Base-by-base conservation (phyloP, 2,888 invertebrate genomes). In the Scaptomyza caliginosa region DNA sequence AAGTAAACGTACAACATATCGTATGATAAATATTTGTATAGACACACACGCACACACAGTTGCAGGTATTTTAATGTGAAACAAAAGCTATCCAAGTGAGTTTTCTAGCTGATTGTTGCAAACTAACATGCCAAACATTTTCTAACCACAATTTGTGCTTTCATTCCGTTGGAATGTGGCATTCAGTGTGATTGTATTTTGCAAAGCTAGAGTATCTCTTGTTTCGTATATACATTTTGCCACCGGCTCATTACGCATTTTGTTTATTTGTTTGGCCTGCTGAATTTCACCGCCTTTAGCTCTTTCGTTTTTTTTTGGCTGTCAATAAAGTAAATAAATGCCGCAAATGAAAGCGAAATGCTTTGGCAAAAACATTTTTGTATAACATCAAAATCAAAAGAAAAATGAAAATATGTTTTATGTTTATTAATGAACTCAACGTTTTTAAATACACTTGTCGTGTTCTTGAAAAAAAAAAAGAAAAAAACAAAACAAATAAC, bases 351-450 rank as follows among this genome's bases (percentile, higher is more conserved):
- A 60, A n/a, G 8, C 17, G 8, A 50, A 50, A 40, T n/a, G 17
- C 10, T 10, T 10, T 16, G 13, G 19, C 28, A 48, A 65, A 30
- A 32, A 26, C 48, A 70, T 52, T 50, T 19, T 23, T 28, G 26
- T 48, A 50, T 48, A 62, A 79, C 49, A 59, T 57, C 45, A 56
- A 62, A 57, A 56, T n/a, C n/a, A n/a, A n/a, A n/a, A n/a, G n/a
- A n/a, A n/a, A n/a, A n/a, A n/a, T n/a, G n/a, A n/a, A 13, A 78
- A 38, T 38, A 65, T 60, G 48, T 67, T 74, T 70, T 70, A 67
- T 80, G 43, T 59, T 66, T 43, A 51, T 74, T 65, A 70, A 70
- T 77, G 51, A 74, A 74, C 57, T 66, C 36, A 42, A 40, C 62
- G 39, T 46, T 2, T 6, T 32, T 13, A 8, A 32, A 30, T n/a